A percentile compares a stretch with the other conserved stretches of the same genome.
Conservation (phyloP, 2,113 vertebrate genomes). For the Brachyhypopomus gauderio region DNA sequence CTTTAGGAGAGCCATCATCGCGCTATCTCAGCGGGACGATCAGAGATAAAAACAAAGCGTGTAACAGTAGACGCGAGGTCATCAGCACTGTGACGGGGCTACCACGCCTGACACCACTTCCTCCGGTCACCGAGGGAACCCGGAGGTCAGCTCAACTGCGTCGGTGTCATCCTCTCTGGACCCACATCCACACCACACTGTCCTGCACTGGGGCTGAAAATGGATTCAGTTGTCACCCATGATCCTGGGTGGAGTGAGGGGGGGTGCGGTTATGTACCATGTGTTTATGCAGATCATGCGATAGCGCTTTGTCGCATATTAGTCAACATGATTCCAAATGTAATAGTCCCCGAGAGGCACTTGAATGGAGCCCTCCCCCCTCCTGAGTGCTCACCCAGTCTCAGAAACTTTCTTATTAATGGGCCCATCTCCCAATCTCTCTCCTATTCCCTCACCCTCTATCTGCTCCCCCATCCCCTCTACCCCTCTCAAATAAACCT, state of each 20-base stretch:
- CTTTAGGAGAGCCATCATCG: constrained; percentile 43
- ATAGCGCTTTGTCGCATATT: constrained; percentile 52
- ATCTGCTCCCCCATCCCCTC: constrained; percentile 39
- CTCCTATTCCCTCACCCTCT: constrained; percentile 36
- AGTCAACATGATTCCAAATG: constrained; percentile 54
- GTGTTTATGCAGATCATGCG: constrained; percentile 54
- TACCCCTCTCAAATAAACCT: constrained; percentile 58
- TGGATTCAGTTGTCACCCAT: neutral
- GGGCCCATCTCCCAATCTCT: constrained; percentile 34
- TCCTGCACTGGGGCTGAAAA: neutral
- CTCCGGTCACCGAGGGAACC: constrained; percentile 34
- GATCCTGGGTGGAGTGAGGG: neutral
- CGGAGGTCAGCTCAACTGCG: constrained; percentile 5
- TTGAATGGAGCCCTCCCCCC: constrained; percentile 50
- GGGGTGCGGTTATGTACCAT: constrained; percentile 31
- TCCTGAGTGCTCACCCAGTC: constrained; percentile 20
- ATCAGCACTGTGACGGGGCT: constrained; percentile 59
- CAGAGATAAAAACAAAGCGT: constrained; percentile 63
- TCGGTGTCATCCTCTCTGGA: constrained; percentile 3
- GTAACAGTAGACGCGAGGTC: constrained; percentile 65
- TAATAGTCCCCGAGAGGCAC: constrained; percentile 58
- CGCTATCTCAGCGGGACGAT: constrained; percentile 67
- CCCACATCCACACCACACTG: neutral
- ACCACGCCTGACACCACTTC: constrained; percentile 34
- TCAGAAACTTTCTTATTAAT: constrained; percentile 52